phyloP scores from a whole-genome alignment of 2,888 invertebrate genomes.

The Xiphydria camelus region DNA sequence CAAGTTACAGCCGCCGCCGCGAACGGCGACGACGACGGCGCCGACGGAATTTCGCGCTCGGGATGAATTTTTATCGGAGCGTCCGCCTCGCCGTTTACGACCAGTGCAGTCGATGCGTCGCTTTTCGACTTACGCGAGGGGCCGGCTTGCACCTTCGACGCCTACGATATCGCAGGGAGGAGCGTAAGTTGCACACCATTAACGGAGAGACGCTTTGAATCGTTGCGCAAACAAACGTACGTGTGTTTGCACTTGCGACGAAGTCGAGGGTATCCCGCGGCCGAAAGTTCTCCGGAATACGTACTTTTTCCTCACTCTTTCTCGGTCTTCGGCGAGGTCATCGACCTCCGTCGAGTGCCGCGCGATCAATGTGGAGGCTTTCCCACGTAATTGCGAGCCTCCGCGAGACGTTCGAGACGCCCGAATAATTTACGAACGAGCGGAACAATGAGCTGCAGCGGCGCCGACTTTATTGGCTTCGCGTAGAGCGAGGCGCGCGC shows the following conservation, averaged over 20 bases:
- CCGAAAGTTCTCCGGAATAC: no score
- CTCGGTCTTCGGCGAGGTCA: neutral
- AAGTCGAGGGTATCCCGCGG: no score
- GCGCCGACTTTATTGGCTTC: conserved; percentile 15
- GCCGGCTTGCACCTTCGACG: no score
- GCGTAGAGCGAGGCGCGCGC: neutral
- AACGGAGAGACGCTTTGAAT: no score
- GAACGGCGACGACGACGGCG: neutral
- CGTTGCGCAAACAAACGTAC: no score
- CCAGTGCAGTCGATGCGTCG: no score
- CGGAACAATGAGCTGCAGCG: conserved; percentile 16
- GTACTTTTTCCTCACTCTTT: neutral
- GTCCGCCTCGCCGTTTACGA: neutral
- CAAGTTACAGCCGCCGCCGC: conserved; percentile 22
- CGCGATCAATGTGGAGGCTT: neutral
- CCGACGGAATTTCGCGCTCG: conserved; percentile 7
- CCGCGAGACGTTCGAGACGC: conserved; percentile 12
- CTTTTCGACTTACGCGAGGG: no score
- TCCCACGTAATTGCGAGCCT: neutral
- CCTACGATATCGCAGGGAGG: no score
- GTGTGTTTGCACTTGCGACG: no score
- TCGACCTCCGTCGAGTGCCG: neutral
- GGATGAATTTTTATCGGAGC: conserved; percentile 29
- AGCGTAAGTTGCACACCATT: no score
- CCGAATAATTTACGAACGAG: conserved; percentile 23